phyloP scores from a whole-genome alignment of 2,797 vertebrate species.

The Buceros bicornis region DNA sequence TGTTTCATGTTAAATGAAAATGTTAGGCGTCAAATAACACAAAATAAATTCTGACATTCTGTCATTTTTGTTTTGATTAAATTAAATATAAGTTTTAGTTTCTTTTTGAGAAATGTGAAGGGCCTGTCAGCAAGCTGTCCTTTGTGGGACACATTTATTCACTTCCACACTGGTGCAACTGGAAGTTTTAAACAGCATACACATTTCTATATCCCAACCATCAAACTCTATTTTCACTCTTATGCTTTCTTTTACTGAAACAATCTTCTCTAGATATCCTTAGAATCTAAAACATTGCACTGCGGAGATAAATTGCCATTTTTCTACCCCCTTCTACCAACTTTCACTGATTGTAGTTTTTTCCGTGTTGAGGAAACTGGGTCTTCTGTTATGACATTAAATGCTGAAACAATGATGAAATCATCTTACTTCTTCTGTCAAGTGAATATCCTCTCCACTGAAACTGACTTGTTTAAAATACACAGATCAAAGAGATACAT shows the following conservation, averaged over 20 bases:
- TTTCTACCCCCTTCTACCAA: neutral
- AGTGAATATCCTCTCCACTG: neutral
- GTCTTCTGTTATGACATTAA: neutral
- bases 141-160: neutral
- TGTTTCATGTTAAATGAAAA: neutral
- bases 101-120: neutral
- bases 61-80: neutral
- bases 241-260: neutral
- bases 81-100: neutral
- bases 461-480: neutral
- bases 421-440: neutral
- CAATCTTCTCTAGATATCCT: neutral
- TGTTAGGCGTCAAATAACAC: rapidly evolving
- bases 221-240: neutral
- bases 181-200: neutral
- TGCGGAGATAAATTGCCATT: neutral
- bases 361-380: neutral
- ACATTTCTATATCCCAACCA: neutral
- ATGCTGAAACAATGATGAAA: neutral
- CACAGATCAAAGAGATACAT: neutral
- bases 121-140: neutral
- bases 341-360: neutral
- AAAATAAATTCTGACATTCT: neutral
- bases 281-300: neutral
- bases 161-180: neutral